A percentile compares a stretch with the other conserved stretches of the same genome.
phyloP scores from a whole-genome alignment of 2,113 vertebrate genomes.

The Emydocephalus ijimae region DNA sequence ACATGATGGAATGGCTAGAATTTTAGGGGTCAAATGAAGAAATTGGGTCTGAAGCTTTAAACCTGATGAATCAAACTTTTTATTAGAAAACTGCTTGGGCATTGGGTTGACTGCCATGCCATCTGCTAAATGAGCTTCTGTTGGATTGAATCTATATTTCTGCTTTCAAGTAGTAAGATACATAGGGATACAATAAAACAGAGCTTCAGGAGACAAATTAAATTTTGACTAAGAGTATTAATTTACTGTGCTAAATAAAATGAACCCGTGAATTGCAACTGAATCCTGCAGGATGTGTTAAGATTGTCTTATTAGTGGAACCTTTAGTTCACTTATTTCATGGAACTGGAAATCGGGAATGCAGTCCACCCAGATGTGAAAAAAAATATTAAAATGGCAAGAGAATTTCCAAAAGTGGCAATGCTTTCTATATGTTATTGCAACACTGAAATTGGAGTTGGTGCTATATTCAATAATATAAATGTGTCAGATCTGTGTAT shows the following conservation, averaged over 20 bases:
- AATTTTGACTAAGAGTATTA: background rate
- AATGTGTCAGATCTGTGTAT: too few relatives aligned
- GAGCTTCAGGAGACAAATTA: background rate
- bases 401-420: background rate
- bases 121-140: background rate
- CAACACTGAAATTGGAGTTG: background rate
- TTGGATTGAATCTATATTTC: background rate
- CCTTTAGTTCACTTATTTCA: background rate
- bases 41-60: slow-evolving; percentile 15
- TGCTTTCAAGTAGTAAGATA: background rate
- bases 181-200: background rate
- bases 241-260: background rate
- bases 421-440: background rate
- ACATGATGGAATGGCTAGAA: slow-evolving; percentile 94
- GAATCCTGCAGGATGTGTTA: background rate
- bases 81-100: background rate
- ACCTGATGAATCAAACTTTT: slow-evolving; percentile 15
- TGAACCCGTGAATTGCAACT: background rate
- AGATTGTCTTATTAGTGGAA: background rate
- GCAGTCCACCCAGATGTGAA: background rate
- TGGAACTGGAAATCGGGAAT: background rate
- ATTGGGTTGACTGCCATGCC: background rate
- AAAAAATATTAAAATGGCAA: background rate
- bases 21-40: slow-evolving; percentile 70
- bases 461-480: background rate